A percentile compares a stretch with the other conserved stretches of the same genome.
Evolutionary conservation across 2,113 vertebrate genomes (phyloP).

Genomic region (Trematomus loennbergii): DNA sequence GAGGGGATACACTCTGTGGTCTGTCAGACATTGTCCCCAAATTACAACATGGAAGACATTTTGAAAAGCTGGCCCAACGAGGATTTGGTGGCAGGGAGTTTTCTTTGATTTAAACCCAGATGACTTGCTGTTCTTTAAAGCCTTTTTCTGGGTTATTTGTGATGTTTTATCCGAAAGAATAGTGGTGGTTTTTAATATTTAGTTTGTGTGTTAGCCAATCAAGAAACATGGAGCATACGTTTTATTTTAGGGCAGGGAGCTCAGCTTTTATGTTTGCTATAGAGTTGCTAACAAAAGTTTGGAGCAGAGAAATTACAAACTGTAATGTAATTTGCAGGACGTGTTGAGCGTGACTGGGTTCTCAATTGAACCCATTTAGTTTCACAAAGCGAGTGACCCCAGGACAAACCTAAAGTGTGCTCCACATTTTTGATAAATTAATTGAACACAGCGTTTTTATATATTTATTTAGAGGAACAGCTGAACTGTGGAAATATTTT

Average conservation of each 20-base stretch:
- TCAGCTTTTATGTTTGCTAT: background rate
- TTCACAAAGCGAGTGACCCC: conserved; percentile 45
- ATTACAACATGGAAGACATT: conserved; percentile 69
- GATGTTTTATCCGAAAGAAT: conserved; percentile 30
- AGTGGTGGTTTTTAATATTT: conserved; percentile 14
- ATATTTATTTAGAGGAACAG: conserved; percentile 20
- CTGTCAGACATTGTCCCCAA: conserved; percentile 78
- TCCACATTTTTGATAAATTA: conserved; percentile 14
- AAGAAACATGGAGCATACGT: background rate
- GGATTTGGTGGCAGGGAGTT: conserved; percentile 49
- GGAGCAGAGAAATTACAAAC: conserved; percentile 20
- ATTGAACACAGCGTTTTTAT: conserved; percentile 18
- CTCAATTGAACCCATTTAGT: conserved; percentile 43
- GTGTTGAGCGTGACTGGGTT: conserved; percentile 35
- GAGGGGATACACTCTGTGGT: conserved; percentile 55
- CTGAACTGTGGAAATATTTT: conserved; percentile 48
- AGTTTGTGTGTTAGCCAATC: background rate
- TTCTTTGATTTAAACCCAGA: conserved; percentile 65
- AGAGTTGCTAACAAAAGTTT: background rate
- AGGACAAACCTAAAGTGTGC: conserved; percentile 34
- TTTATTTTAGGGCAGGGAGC: background rate
- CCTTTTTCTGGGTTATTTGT: conserved; percentile 20
- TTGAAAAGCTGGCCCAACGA: conserved; percentile 58
- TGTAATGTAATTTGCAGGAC: conserved; percentile 22
- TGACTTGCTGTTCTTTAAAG: conserved; percentile 49